Conservation (phyloP, 2,797 vertebrate species). For the Poliocrania exsul region DNA sequence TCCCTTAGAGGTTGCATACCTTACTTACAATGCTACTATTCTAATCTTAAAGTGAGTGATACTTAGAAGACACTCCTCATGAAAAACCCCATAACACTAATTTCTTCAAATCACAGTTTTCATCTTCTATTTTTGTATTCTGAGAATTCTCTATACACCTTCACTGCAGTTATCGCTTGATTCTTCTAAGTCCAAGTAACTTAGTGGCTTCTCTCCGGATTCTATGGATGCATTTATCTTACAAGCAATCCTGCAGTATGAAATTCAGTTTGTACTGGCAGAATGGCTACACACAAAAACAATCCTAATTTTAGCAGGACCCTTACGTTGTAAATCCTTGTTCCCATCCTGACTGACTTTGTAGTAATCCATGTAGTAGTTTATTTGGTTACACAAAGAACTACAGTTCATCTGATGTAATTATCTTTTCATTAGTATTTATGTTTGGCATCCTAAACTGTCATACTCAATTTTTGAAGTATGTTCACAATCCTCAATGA, state of each 20-base stretch:
- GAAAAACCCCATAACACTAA: background rate
- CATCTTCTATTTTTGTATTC: background rate
- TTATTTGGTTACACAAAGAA: background rate
- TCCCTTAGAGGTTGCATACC: background rate
- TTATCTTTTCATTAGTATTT: background rate
- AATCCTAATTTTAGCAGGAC: background rate
- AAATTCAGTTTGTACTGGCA: background rate
- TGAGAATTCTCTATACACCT: background rate
- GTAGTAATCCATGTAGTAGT: background rate
- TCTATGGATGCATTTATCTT: background rate
- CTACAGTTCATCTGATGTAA: background rate
- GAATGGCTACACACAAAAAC: background rate
- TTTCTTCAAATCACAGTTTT: background rate
- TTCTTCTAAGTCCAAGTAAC: background rate
- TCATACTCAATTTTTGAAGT: background rate
- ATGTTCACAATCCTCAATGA: accelerated
- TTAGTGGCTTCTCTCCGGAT: background rate
- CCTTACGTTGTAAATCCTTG: background rate
- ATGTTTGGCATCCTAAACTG: background rate
- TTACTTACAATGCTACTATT: background rate
- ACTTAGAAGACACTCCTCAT: background rate
- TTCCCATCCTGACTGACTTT: background rate
- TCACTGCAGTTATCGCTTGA: background rate
- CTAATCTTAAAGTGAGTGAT: background rate
- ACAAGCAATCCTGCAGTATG: background rate